A percentile compares a stretch with the other conserved stretches of the same genome.
Evolutionary conservation across 2,113 vertebrate species (phyloP).

Genomic region (Rhombomys opimus): DNA sequence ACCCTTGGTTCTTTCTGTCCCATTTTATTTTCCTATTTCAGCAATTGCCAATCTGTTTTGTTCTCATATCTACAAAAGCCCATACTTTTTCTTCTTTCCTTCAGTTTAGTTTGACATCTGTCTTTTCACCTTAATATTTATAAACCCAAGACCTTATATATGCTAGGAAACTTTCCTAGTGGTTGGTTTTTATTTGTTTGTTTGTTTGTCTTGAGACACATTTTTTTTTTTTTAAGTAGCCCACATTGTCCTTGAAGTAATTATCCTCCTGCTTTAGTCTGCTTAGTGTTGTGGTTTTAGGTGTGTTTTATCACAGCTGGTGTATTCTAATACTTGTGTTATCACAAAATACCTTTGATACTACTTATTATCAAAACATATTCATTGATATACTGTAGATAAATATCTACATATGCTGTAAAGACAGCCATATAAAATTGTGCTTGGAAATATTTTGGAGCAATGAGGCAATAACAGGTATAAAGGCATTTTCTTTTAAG

Average conservation of each 20-base stretch:
- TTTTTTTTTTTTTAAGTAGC: not conserved
- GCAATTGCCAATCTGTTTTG: not conserved
- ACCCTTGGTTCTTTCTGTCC: slow-evolving; percentile 34
- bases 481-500: not conserved
- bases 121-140: not conserved
- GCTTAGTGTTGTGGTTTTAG: not conserved
- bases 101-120: not conserved
- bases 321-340: not conserved
- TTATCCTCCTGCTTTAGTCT: not conserved
- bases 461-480: not conserved
- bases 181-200: not conserved
- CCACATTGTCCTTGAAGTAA: not conserved
- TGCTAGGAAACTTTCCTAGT: not conserved
- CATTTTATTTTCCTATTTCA: not conserved
- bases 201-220: not conserved
- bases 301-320: not conserved
- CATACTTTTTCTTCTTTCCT: not conserved
- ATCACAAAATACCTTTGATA: not conserved
- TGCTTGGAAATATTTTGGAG: not conserved
- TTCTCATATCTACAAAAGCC: not conserved
- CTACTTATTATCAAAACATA: not conserved
- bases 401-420: not conserved
- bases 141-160: not conserved
- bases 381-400: not conserved
- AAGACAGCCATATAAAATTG: not conserved